Percentiles rank a stretch among this genome's conserved stretches.
Conservation (phyloP, 2,888 invertebrate genomes). For the Temnothorax unifasciatus region DNA sequence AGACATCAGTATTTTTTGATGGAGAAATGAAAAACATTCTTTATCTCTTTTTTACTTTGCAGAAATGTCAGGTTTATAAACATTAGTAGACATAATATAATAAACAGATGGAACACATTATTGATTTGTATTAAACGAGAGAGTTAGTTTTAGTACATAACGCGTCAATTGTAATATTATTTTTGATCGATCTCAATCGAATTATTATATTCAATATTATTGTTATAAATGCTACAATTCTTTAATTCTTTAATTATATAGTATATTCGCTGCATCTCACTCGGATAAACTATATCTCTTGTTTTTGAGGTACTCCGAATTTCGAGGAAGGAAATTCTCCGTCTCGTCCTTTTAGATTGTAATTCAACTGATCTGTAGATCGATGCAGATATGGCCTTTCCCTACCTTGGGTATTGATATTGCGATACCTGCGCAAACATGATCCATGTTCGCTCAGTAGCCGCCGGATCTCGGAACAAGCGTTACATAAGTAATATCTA, state of each 20-base stretch:
- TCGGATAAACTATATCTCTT: neutral
- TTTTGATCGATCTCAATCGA: too few relatives aligned
- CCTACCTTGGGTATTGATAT: conserved; percentile 10
- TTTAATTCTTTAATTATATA: neutral
- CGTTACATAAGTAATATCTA: neutral
- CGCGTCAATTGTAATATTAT: too few relatives aligned
- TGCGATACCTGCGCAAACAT: neutral
- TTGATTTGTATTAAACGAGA: too few relatives aligned
- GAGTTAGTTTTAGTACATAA: too few relatives aligned
- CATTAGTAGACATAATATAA: too few relatives aligned
- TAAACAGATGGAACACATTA: too few relatives aligned
- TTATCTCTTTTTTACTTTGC: too few relatives aligned
- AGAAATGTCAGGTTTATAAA: too few relatives aligned
- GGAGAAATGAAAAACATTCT: too few relatives aligned
- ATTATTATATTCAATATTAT: neutral
- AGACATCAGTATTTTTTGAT: too few relatives aligned
- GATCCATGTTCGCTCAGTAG: conserved; percentile 10
- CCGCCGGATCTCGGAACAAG: neutral
- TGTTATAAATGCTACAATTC: neutral
- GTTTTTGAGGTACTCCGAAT: neutral
- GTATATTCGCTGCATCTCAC: neutral
- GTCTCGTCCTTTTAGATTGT: neutral
- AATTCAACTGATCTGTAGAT: neutral
- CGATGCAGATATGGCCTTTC: conserved; percentile 1
- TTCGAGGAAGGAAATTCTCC: neutral